A percentile compares a stretch with the other conserved stretches of the same genome.
Evolutionary conservation across 2,797 vertebrate species (phyloP).

Genomic region (Nyctibius grandis): DNA sequence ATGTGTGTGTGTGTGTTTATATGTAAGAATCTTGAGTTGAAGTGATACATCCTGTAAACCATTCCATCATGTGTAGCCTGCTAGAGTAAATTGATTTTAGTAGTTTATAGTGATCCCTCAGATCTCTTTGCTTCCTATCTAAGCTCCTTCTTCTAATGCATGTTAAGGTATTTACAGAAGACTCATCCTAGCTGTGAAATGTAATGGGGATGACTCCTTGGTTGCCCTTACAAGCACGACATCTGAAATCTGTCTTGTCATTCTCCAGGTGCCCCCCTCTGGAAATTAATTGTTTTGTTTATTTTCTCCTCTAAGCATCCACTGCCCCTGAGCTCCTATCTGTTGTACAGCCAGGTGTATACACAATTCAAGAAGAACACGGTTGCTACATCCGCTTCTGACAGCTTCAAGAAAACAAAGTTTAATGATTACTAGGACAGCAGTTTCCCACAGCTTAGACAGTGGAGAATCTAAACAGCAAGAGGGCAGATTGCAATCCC

Average conservation of each 20-base stretch:
- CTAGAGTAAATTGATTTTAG: not conserved
- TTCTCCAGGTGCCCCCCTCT: not conserved
- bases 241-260: not conserved
- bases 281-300: not conserved
- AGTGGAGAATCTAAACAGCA: not conserved
- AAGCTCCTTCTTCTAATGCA: not conserved
- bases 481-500: not conserved
- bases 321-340: not conserved
- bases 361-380: not conserved
- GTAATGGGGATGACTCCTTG: not conserved
- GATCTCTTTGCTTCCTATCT: not conserved
- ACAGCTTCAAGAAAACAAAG: not conserved
- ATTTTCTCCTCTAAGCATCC: not conserved
- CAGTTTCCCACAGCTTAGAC: not conserved
- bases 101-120: not conserved
- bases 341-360: not conserved
- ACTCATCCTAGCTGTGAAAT: not conserved
- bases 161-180: not conserved
- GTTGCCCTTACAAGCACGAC: not conserved
- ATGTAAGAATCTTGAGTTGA: not conserved
- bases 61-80: not conserved
- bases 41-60: not conserved
- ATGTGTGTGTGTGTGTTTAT: not conserved
- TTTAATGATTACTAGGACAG: not conserved
- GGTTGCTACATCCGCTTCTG: not conserved